Conservation (phyloP, 1,140 invertebrate species). For the Linepithema humile region DNA sequence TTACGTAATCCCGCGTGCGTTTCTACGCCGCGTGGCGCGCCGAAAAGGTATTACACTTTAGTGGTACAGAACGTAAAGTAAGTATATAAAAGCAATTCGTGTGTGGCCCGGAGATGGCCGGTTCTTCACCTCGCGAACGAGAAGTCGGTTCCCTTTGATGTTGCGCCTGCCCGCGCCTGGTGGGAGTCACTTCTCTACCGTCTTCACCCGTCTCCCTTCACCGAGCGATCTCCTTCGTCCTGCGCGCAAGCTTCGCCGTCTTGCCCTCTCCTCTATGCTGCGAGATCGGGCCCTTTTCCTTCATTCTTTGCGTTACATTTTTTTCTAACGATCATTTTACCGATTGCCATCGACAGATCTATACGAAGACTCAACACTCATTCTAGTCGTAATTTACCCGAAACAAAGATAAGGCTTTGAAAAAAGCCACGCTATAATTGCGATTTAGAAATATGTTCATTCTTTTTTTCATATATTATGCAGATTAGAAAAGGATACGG, state of each 20-base stretch:
- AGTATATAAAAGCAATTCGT: conserved; percentile 84
- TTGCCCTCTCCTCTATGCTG: conserved; percentile 8
- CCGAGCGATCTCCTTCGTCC: conserved; percentile 50
- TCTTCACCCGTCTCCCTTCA: conserved; percentile 64
- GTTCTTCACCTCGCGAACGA: conserved; percentile 85
- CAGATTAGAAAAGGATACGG: not conserved
- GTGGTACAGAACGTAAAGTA: conserved; percentile 77
- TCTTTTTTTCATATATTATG: no score
- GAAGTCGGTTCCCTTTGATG: conserved; percentile 84
- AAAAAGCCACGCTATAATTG: no score
- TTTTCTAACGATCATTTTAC: conserved; percentile 61
- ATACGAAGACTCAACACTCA: not conserved
- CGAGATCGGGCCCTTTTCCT: conserved; percentile 6
- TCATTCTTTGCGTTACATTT: conserved; percentile 47
- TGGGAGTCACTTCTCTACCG: conserved; percentile 73
- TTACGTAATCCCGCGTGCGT: conserved; percentile 23
- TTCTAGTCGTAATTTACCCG: no score
- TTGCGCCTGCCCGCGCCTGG: conserved; percentile 79
- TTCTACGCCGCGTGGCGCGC: conserved; percentile 7
- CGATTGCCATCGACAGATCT: not conserved
- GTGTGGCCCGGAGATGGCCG: conserved; percentile 84
- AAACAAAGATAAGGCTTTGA: no score
- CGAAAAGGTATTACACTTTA: conserved; percentile 72
- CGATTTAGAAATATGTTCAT: no score
- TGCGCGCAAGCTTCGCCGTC: conserved; percentile 33